Base-by-base conservation (phyloP, 2,888 invertebrate genomes). In the Melanchra persicariae region DNA sequence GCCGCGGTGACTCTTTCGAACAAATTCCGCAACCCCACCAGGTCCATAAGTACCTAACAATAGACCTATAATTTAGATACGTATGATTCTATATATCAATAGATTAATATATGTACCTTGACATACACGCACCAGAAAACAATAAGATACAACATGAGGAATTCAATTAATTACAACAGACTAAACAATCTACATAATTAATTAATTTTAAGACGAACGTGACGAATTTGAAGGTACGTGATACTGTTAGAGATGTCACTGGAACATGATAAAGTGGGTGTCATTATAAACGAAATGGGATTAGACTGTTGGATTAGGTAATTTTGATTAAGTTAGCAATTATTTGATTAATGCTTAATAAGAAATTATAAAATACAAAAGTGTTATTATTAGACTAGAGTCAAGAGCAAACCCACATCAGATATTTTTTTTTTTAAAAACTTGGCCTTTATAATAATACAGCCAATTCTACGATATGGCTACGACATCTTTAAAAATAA, bases 161-260 rank as follows among this genome's bases (percentile, higher is more conserved):
- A 82, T 73, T 65, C 45, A 73, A 81, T 79, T 70, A 79, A 70
- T 70, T 66, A 62, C 30, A 72, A 51, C 52, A 71, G 58, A 65
- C 37, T 58, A 30, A 45, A 47, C 66, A 60, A 78, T 82, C 64
- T 70, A 59, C 61, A 62, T 79, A 57, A 79, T 59, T 70, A 70
- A 82, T 82, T 70, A 45, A 67, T 70, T 62, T 78, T 49, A 19
- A 66, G 58, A 37, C n/a, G 26, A 45, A 52, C 69, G 60, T 52
- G 40, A 57, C 19, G 19, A 71, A 47, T 59, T 68, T n/a, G 22
- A 37, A 74, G 54, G 26, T 47, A 65, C 75, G 45, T 51, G 65
- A 64, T 58, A n/a, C 37, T 30, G 37, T 64, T 24, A 22, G 12
- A 66, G 34, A 49, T 49, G 49, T 49, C 26, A 68, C 47, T 9